Evolutionary conservation across 2,113 vertebrate genomes (phyloP).

Genomic region (Pedionomus torquatus): DNA sequence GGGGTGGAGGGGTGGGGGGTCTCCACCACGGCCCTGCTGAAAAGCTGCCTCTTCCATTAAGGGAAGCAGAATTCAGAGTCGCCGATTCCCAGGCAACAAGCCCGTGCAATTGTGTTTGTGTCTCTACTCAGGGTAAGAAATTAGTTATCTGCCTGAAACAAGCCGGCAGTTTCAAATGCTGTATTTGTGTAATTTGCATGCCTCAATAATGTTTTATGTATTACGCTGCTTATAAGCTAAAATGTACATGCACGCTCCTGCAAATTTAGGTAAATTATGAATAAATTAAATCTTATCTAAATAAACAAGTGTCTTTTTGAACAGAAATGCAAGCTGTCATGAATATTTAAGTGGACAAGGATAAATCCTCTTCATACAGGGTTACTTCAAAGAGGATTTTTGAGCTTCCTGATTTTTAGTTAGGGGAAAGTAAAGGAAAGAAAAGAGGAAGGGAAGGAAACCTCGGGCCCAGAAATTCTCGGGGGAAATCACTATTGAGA

Average conservation of each 20-base stretch:
- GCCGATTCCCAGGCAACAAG: constrained; percentile 38
- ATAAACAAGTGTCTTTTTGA: constrained; percentile 86
- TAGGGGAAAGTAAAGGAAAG: constrained; percentile 38
- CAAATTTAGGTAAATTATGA: constrained; percentile 87
- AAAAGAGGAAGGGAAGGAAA: background rate
- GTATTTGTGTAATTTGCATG: constrained; percentile 74
- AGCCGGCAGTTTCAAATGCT: constrained; percentile 58
- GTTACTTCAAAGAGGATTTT: constrained; percentile 70
- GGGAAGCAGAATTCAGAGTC: constrained; percentile 24
- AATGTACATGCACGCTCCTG: constrained; percentile 79
- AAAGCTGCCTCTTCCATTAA: constrained; percentile 16
- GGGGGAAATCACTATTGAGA: constrained; percentile 3
- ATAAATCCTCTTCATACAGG: constrained; percentile 70
- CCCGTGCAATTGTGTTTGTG: constrained; percentile 47
- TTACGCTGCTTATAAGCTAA: constrained; percentile 75
- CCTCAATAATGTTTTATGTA: constrained; percentile 80
- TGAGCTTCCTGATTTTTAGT: constrained; percentile 64
- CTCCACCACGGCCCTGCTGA: background rate
- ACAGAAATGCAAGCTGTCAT: constrained; percentile 78
- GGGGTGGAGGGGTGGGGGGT: no score
- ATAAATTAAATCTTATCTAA: constrained; percentile 89
- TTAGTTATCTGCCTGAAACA: constrained; percentile 77
- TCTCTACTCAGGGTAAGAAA: constrained; percentile 62
- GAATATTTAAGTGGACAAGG: constrained; percentile 83
- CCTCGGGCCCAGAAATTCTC: constrained; percentile 10